phyloP scores from a whole-genome alignment of 2,113 vertebrate species.

The Channa argus region DNA sequence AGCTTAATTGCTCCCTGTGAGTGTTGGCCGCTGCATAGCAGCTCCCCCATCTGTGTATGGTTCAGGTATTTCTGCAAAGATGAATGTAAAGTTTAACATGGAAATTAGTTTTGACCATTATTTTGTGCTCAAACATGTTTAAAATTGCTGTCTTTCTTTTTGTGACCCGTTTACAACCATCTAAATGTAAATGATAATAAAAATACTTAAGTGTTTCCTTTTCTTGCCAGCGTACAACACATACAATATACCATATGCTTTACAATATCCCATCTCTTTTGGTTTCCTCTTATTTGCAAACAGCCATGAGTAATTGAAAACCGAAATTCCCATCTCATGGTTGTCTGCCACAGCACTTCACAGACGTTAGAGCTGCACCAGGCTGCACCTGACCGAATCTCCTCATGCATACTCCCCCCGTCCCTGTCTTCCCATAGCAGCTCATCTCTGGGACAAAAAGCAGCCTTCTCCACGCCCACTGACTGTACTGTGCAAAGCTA shows the following conservation, averaged over 20 bases:
- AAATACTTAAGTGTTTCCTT: no score
- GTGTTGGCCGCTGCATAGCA: no score
- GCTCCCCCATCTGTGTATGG: no score
- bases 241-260: background rate
- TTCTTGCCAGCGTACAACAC: no score
- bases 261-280: background rate
- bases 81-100: no score
- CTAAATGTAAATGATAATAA: no score
- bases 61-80: no score
- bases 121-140: no score
- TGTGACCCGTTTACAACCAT: no score
- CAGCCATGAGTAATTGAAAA: slow-evolving; percentile 39
- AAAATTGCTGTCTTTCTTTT: no score
- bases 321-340: slow-evolving; percentile 34
- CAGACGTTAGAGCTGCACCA: slow-evolving; percentile 42
- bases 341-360: slow-evolving; percentile 41
- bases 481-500: slow-evolving; percentile 6
- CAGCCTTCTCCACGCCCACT: background rate
- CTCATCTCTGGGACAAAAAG: background rate
- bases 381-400: slow-evolving; percentile 16
- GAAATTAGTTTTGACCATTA: no score
- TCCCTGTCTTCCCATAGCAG: background rate
- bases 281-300: slow-evolving; percentile 22
- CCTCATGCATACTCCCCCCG: slow-evolving; percentile 5
- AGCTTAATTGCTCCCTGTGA: no score